A percentile compares a stretch with the other conserved stretches of the same genome.
phyloP scores from a whole-genome alignment of 2,888 invertebrate genomes.

The Lasioglossum lativentre region DNA sequence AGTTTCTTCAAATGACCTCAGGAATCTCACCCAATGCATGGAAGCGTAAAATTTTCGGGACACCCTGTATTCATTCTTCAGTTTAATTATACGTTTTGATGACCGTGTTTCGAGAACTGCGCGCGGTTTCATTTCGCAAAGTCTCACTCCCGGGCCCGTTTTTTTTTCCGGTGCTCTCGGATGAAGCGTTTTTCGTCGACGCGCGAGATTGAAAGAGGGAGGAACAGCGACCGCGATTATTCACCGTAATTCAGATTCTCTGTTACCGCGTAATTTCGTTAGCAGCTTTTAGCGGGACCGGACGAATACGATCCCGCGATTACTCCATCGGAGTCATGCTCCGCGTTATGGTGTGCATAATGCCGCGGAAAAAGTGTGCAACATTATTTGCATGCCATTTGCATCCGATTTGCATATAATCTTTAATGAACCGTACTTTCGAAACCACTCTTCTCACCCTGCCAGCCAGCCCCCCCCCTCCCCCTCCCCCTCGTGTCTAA shows the following conservation, averaged over 20 bases:
- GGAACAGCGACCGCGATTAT: slow-evolving; percentile 6
- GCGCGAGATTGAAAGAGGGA: background rate
- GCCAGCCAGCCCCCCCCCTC: background rate
- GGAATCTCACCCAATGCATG: too few relatives aligned
- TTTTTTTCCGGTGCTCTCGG: background rate
- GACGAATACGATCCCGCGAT: slow-evolving; percentile 19
- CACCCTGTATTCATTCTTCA: too few relatives aligned
- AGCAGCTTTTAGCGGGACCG: slow-evolving; percentile 22
- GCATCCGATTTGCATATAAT: slow-evolving; percentile 57
- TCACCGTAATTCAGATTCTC: slow-evolving; percentile 18
- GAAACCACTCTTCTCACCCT: background rate
- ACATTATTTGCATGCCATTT: slow-evolving; percentile 54
- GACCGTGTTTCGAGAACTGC: background rate
- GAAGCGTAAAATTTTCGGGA: too few relatives aligned
- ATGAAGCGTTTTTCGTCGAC: background rate
- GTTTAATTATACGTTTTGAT: background rate
- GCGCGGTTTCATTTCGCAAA: background rate
- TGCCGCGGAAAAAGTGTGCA: slow-evolving; percentile 41
- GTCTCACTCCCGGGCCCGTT: background rate
- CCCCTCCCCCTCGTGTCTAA: background rate
- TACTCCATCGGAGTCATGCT: slow-evolving; percentile 34
- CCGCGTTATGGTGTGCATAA: slow-evolving; percentile 37
- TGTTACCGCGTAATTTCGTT: slow-evolving; percentile 46
- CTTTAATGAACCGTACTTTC: slow-evolving; percentile 47
- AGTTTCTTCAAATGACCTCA: too few relatives aligned